These are phyloP conservation scores for Pontoporia blainvillei DNA, from an alignment of 2,113 vertebrate species.

Conservation along the genomic window DNA sequence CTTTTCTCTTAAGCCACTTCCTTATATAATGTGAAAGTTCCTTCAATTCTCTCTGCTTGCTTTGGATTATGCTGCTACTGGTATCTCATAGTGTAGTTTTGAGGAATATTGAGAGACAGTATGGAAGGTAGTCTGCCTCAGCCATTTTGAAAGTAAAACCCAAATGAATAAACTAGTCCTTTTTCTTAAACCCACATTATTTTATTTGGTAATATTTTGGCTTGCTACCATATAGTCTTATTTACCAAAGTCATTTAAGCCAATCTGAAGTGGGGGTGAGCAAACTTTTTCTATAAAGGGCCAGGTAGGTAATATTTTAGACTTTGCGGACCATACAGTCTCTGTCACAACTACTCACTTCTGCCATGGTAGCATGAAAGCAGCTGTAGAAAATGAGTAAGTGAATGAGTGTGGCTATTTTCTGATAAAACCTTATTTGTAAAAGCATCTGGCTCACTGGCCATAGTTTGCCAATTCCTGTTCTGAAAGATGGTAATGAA, in stretches of 20 bases:
- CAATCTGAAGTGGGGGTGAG: background rate
- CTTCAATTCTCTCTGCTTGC: background rate
- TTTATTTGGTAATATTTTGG: conserved; percentile 19
- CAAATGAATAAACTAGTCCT: background rate
- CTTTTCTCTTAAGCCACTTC: background rate
- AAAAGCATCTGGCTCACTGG: background rate
- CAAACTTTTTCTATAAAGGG: background rate
- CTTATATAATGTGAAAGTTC: background rate
- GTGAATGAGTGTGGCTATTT: background rate
- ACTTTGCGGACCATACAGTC: background rate
- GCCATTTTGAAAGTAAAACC: background rate
- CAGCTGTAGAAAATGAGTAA: background rate
- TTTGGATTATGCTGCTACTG: background rate
- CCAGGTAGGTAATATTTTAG: background rate
- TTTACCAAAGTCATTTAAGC: background rate
- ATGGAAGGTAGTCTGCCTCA: background rate
- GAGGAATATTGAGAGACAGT: background rate
- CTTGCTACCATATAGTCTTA: background rate
- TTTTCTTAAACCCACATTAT: background rate
- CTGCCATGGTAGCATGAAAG: background rate
- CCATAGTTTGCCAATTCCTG: background rate
- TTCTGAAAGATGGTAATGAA: background rate
- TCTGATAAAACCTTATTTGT: background rate
- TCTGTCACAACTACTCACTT: background rate
- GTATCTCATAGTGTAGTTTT: background rate